Evolutionary conservation across 2,113 vertebrate species (phyloP).

Genomic region (Atractosteus spatula): DNA sequence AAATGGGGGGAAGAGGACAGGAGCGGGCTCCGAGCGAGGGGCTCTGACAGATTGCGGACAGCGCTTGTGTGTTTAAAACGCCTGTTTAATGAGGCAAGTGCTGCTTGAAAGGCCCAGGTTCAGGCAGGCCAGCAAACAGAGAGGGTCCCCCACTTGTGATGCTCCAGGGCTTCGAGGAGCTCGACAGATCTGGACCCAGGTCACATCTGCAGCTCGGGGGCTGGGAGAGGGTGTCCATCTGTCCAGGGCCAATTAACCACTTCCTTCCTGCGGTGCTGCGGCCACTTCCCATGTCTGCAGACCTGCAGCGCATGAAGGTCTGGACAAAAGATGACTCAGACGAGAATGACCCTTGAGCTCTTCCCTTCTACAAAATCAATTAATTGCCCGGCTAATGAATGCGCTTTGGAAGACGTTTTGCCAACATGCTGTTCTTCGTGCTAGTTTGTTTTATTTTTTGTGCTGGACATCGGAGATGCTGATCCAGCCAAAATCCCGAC

Average conservation of each 20-base stretch:
- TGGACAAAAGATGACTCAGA: neutral
- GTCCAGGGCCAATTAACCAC: neutral
- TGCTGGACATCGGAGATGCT: no score
- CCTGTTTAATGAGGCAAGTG: neutral
- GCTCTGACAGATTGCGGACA: neutral
- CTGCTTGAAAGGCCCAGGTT: neutral
- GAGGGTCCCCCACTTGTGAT: neutral
- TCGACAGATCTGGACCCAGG: no score
- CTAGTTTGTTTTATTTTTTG: no score
- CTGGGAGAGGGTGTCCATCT: no score
- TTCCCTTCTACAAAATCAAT: neutral
- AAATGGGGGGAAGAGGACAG: neutral
- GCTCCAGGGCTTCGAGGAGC: no score
- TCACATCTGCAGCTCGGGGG: no score
- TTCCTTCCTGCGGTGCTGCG: neutral
- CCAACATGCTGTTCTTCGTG: no score
- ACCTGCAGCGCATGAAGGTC: neutral
- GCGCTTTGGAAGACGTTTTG: no score
- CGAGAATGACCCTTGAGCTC: neutral
- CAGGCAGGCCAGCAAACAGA: neutral
- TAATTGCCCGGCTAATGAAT: no score
- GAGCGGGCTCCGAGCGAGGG: neutral
- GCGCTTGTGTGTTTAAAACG: neutral
- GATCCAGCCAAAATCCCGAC: no score
- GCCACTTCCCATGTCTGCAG: neutral